phyloP scores from a whole-genome alignment of 2,797 vertebrate species.

The Microchirus variegatus region DNA sequence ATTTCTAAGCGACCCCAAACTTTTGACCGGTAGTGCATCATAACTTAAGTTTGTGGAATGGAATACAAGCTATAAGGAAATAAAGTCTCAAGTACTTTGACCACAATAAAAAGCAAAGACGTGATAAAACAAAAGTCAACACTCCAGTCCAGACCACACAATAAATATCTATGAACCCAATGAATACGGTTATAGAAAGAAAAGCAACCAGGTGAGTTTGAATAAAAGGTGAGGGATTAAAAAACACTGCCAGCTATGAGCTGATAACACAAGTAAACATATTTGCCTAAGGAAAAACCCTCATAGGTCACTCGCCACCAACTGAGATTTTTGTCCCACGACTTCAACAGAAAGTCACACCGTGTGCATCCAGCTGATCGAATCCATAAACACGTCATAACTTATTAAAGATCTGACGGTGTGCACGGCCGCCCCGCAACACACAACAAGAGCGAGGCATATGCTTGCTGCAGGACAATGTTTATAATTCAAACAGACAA shows the following conservation, averaged over 20 bases:
- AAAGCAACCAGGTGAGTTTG: not conserved
- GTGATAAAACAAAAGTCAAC: not conserved
- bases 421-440: not conserved
- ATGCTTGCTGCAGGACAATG: not conserved
- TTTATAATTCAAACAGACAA: slow-evolving; percentile 7
- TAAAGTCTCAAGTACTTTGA: slow-evolving; percentile 8
- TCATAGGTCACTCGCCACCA: slow-evolving; percentile 14
- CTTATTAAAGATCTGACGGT: not conserved
- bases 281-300: slow-evolving; percentile 20
- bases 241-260: slow-evolving; percentile 10
- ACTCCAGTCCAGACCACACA: not conserved
- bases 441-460: slow-evolving; percentile 1
- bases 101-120: slow-evolving; percentile 10
- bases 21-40: too few species aligned
- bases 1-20: too few species aligned
- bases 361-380: not conserved
- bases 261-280: slow-evolving; percentile 21
- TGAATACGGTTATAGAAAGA: not conserved
- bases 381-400: slow-evolving; percentile 2
- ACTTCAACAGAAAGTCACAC: not conserved
- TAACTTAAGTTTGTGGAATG: not conserved
- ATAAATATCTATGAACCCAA: not conserved
- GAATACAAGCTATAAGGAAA: slow-evolving; percentile 14
- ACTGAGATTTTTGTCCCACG: not conserved
- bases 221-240: not conserved